Evolutionary conservation across 2,888 invertebrate genomes (phyloP).

Genomic region (Argyra leucocephala): DNA sequence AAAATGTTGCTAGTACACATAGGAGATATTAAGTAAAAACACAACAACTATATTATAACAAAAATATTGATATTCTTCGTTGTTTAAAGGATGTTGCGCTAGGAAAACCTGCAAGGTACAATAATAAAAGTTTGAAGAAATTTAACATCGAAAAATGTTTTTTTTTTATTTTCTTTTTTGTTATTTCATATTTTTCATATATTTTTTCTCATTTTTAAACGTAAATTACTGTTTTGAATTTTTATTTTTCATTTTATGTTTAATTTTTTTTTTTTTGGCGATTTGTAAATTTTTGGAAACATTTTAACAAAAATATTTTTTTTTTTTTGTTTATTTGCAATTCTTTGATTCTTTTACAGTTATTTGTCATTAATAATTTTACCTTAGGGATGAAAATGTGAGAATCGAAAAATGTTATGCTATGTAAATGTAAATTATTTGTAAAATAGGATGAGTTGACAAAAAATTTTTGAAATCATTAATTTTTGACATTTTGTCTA

Average conservation of each 20-base stretch:
- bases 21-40: background rate
- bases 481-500: no score
- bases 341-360: no score
- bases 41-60: background rate
- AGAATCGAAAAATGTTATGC: no score
- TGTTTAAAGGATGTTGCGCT: background rate
- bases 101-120: slow-evolving; percentile 1
- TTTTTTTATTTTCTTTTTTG: background rate
- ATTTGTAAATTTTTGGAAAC: no score
- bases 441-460: background rate
- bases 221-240: background rate
- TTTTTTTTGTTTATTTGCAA: no score
- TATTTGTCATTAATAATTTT: background rate
- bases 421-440: no score
- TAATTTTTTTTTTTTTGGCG: background rate
- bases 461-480: no score
- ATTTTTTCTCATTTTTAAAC: background rate
- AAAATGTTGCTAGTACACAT: no score
- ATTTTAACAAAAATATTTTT: no score
- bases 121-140: background rate
- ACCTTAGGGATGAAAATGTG: background rate
- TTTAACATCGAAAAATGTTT: background rate
- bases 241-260: background rate
- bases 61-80: no score
- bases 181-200: background rate